These are phyloP conservation scores for Otolemur garnettii DNA, from an alignment of 2,113 vertebrate genomes.

Conservation along the genomic window DNA sequence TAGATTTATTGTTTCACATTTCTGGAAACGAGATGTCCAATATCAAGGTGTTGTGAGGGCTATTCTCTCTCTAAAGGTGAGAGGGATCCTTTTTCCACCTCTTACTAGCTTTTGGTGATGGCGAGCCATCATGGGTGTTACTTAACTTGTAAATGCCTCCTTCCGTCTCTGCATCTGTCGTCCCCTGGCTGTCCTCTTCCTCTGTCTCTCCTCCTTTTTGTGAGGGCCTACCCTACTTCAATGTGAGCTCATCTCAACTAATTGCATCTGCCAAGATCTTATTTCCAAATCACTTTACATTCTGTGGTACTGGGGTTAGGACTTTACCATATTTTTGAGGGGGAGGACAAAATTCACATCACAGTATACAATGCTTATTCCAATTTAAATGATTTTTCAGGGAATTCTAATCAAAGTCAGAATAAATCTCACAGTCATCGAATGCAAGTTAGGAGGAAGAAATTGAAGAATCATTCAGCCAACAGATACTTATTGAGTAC, in stretches of 20 bases:
- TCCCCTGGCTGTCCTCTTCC: neutral
- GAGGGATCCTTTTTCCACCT: neutral
- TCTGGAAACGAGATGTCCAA: neutral
- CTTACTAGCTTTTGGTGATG: neutral
- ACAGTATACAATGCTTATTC: neutral
- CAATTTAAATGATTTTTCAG: slow-evolving; percentile 23
- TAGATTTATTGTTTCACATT: neutral
- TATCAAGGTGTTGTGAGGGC: neutral
- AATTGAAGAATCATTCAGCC: neutral
- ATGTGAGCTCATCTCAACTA: neutral
- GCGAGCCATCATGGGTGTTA: neutral
- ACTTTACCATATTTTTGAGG: neutral
- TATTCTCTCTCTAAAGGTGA: neutral
- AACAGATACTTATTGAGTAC: neutral
- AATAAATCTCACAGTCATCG: neutral
- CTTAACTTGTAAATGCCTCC: neutral
- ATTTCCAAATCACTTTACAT: slow-evolving; percentile 1
- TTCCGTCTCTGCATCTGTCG: neutral
- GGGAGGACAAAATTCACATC: neutral
- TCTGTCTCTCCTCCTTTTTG: neutral
- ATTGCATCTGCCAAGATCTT: neutral
- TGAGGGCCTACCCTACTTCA: neutral
- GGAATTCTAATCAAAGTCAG: neutral
- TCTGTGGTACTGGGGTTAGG: neutral
- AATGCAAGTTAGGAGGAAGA: neutral